Percentiles rank a stretch among this genome's conserved stretches.
Evolutionary conservation across 1,140 invertebrate species (phyloP).

Genomic region (Oreohelix idahoensis): DNA sequence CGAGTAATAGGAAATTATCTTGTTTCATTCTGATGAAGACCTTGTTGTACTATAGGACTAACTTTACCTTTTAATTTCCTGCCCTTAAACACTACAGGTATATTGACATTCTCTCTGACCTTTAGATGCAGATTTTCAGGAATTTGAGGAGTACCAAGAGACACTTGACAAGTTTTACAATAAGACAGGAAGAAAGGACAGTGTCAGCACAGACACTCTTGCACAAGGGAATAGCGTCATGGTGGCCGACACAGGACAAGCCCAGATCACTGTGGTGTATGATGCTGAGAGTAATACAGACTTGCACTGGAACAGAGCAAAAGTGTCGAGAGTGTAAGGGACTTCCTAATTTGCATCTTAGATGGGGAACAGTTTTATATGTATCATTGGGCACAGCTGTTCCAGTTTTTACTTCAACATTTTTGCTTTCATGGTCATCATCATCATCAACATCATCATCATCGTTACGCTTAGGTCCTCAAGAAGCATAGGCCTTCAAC

Average conservation of each 20-base stretch:
- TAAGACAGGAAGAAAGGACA: neutral
- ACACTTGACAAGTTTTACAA: constrained; percentile 13
- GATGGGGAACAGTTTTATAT: neutral
- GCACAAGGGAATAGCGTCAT: neutral
- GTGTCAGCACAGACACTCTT: neutral
- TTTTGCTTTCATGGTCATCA: too few species aligned
- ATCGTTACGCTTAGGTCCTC: too few species aligned
- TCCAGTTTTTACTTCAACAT: too few species aligned
- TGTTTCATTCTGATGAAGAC: too few species aligned
- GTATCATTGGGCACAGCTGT: too few species aligned
- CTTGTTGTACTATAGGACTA: too few species aligned
- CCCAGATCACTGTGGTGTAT: too few species aligned
- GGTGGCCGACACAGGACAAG: neutral
- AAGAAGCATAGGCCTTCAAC: too few species aligned
- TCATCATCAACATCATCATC: too few species aligned
- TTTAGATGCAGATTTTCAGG: constrained; percentile 7
- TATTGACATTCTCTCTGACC: neutral
- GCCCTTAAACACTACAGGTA: neutral
- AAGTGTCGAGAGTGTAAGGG: constrained; percentile 18
- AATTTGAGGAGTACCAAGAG: neutral
- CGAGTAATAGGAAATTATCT: too few species aligned
- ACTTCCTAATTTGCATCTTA: neutral
- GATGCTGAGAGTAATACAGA: neutral
- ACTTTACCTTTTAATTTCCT: too few species aligned
- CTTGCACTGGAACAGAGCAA: constrained; percentile 16